A percentile compares a stretch with the other conserved stretches of the same genome.
Evolutionary conservation across 2,888 invertebrate species (phyloP).

Genomic region (Eupeodes latifasciatus): DNA sequence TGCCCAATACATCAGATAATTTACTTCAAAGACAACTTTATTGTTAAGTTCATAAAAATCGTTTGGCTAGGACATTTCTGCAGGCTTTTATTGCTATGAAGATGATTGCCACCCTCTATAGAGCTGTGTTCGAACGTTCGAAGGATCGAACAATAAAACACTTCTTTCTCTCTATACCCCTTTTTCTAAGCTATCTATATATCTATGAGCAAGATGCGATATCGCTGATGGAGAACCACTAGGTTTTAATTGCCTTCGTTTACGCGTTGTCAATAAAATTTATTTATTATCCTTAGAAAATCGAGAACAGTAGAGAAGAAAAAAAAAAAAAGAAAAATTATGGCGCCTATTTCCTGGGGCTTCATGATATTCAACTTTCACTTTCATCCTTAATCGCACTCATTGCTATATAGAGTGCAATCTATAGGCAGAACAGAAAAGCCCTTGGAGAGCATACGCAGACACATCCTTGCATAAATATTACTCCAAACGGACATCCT

Average conservation of each 20-base stretch:
- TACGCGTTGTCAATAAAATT: constrained; percentile 70
- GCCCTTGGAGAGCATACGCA: background rate
- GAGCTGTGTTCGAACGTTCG: background rate
- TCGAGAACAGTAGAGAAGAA: background rate
- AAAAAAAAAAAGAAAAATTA: constrained; percentile 6
- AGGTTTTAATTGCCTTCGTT: constrained; percentile 71
- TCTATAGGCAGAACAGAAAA: background rate
- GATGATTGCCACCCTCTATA: constrained; percentile 36
- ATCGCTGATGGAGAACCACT: constrained; percentile 42
- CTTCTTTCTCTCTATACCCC: constrained; percentile 24
- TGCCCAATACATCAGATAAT: constrained; percentile 72
- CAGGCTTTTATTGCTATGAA: constrained; percentile 33
- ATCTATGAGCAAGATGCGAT: constrained; percentile 21
- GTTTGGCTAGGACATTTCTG: constrained; percentile 51
- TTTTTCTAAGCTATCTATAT: background rate
- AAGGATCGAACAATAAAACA: constrained; percentile 39
- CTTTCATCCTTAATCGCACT: constrained; percentile 46
- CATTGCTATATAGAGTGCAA: background rate
- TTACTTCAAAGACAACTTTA: constrained; percentile 73
- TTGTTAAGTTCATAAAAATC: constrained; percentile 72
- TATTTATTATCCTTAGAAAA: constrained; percentile 61
- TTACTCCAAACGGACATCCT: constrained; percentile 41
- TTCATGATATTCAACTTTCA: constrained; percentile 46
- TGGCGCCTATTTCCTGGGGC: background rate
- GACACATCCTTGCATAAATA: background rate